phyloP scores from a whole-genome alignment of 2,888 invertebrate genomes.

The Drosophila differens region DNA sequence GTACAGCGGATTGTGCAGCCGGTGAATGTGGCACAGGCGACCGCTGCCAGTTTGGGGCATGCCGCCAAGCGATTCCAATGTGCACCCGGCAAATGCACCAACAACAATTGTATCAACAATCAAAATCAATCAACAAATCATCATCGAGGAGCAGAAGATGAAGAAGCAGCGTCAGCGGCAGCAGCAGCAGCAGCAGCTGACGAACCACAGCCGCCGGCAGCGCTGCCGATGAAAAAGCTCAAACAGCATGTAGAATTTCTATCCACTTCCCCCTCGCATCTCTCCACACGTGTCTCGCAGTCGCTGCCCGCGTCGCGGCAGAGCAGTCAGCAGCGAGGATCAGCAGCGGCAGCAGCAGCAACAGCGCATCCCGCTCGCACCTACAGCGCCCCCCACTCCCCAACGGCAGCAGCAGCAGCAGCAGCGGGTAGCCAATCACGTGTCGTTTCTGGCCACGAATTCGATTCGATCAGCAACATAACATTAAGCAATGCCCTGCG shows the following conservation, averaged over 20 bases:
- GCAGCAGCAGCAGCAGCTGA: not conserved
- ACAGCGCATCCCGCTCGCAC: constrained; percentile 40
- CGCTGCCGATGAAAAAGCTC: constrained; percentile 80
- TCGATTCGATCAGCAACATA: constrained; percentile 94
- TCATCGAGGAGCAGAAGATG: not conserved
- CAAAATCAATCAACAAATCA: constrained; percentile 18
- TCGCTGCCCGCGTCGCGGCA: constrained; percentile 71
- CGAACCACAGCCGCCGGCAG: constrained; percentile 60
- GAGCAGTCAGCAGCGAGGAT: constrained; percentile 63
- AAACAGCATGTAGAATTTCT: constrained; percentile 83
- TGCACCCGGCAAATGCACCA: constrained; percentile 79
- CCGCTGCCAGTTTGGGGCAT: constrained; percentile 70
- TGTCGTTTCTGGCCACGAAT: constrained; percentile 89
- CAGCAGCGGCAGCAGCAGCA: constrained; percentile 54
- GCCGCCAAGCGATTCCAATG: constrained; percentile 73
- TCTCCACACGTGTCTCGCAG: constrained; percentile 48
- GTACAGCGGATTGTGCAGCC: constrained; percentile 94
- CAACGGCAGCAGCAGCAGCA: constrained; percentile 68
- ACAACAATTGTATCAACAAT: constrained; percentile 83
- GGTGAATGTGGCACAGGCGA: constrained; percentile 89
- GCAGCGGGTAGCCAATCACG: constrained; percentile 33
- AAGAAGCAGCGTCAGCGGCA: not conserved
- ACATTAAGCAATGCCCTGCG: constrained; percentile 93
- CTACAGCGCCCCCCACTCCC: constrained; percentile 72
- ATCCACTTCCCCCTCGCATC: constrained; percentile 51